Evolutionary conservation across 2,113 vertebrate species (phyloP).

Genomic region (Tretioscincus oriximinensis): DNA sequence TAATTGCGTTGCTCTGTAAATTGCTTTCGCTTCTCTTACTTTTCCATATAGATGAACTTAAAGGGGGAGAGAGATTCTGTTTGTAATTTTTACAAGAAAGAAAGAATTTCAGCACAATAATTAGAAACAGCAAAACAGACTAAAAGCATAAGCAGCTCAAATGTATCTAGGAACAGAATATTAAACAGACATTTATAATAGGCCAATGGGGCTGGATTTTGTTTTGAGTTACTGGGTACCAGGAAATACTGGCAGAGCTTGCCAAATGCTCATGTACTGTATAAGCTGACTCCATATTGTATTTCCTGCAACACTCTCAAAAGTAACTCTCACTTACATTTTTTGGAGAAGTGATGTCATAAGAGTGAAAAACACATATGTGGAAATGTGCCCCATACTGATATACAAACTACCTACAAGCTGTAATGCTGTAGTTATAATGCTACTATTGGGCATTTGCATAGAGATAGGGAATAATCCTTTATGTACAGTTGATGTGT

Average conservation of each 20-base stretch:
- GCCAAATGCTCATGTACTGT: neutral
- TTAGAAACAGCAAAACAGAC: neutral
- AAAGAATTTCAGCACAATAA: neutral
- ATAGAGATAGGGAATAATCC: neutral
- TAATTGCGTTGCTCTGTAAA: neutral
- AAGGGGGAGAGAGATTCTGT: neutral
- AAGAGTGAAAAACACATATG: too few species aligned
- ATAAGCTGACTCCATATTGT: neutral
- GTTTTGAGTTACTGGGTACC: neutral
- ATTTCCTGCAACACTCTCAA: too few species aligned
- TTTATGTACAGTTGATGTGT: neutral
- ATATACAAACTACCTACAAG: too few species aligned
- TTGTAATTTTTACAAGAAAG: neutral
- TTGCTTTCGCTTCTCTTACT: too few species aligned
- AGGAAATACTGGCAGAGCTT: neutral
- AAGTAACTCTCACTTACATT: too few species aligned
- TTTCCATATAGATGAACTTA: neutral
- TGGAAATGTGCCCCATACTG: too few species aligned
- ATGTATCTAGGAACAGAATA: too few species aligned
- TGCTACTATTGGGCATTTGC: too few species aligned
- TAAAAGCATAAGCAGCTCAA: neutral
- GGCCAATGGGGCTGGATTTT: neutral
- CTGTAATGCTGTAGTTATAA: too few species aligned
- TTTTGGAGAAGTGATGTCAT: neutral
- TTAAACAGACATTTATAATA: too few species aligned